A percentile compares a stretch with the other conserved stretches of the same genome.
phyloP scores from a whole-genome alignment of 2,888 invertebrate species.

The Trilocha varians region DNA sequence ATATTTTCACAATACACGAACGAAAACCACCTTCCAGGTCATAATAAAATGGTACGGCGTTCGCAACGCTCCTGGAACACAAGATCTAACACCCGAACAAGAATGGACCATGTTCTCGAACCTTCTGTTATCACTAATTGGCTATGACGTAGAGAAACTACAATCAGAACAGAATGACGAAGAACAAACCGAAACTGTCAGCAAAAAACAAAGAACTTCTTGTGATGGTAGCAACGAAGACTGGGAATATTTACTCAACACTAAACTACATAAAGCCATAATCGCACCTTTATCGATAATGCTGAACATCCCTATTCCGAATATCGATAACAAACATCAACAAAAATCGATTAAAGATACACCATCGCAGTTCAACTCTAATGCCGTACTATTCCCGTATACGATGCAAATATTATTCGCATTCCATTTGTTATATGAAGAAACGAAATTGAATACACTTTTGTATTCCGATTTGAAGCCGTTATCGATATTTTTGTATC shows the following conservation, averaged over 20 bases:
- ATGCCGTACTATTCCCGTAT: conserved; percentile 80
- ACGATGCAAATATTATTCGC: conserved; percentile 83
- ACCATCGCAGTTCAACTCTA: conserved; percentile 70
- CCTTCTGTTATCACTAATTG: conserved; percentile 75
- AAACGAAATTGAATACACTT: conserved; percentile 85
- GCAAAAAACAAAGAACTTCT: conserved; percentile 86
- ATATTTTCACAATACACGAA: background rate
- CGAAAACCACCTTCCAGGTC: conserved; percentile 45
- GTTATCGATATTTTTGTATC: conserved; percentile 81
- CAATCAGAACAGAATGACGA: conserved; percentile 56
- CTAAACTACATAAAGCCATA: conserved; percentile 70
- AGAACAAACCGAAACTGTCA: conserved; percentile 64
- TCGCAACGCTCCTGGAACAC: conserved; percentile 89
- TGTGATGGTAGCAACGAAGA: conserved; percentile 85
- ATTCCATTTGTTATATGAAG: conserved; percentile 92
- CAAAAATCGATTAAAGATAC: conserved; percentile 19
- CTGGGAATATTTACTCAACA: conserved; percentile 81
- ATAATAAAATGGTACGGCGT: conserved; percentile 90
- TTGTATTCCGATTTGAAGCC: conserved; percentile 78
- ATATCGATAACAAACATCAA: conserved; percentile 18
- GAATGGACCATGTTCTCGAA: conserved; percentile 86
- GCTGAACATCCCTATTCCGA: conserved; percentile 41
- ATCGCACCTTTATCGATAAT: conserved; percentile 52
- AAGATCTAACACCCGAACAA: conserved; percentile 80
- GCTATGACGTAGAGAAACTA: conserved; percentile 80